Conservation (phyloP, 2,888 invertebrate species). For the Anarsia innoxiella region DNA sequence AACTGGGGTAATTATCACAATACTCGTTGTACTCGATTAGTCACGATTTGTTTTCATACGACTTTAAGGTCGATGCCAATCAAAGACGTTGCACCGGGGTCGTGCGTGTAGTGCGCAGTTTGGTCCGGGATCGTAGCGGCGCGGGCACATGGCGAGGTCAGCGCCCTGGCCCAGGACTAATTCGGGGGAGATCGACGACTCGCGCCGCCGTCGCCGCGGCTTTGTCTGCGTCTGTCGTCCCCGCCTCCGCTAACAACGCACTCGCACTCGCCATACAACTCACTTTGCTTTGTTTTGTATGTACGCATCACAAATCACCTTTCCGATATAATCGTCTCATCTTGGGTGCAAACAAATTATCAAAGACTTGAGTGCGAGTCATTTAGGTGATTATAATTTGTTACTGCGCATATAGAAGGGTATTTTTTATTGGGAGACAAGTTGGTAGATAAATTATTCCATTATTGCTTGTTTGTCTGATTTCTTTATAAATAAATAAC, state of each 20-base stretch:
- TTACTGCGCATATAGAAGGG: no score
- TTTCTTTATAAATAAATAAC: no score
- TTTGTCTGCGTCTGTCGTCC: constrained; percentile 59
- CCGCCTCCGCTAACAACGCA: constrained; percentile 28
- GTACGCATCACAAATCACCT: constrained; percentile 26
- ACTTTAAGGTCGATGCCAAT: constrained; percentile 12
- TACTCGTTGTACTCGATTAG: constrained; percentile 20
- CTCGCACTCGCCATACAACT: constrained; percentile 13
- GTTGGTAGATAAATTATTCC: no score
- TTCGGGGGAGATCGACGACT: constrained; percentile 73
- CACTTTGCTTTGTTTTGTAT: constrained; percentile 42
- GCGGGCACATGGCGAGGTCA: constrained; percentile 53
- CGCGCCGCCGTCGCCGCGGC: constrained; percentile 55
- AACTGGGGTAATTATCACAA: constrained; percentile 21
- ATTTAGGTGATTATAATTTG: no score
- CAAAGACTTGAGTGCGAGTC: no score
- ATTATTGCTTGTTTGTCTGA: no score
- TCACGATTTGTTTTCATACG: constrained; percentile 22
- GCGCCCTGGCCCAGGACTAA: constrained; percentile 72
- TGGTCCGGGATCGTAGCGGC: constrained; percentile 24
- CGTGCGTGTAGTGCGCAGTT: constrained; percentile 13
- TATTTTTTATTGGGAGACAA: no score
- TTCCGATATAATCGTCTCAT: constrained; percentile 28
- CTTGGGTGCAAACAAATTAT: no score
- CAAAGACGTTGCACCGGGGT: constrained; percentile 2